Conservation (phyloP, 53 echinoderm and acorn worm species). For the Crossaster papposus region DNA sequence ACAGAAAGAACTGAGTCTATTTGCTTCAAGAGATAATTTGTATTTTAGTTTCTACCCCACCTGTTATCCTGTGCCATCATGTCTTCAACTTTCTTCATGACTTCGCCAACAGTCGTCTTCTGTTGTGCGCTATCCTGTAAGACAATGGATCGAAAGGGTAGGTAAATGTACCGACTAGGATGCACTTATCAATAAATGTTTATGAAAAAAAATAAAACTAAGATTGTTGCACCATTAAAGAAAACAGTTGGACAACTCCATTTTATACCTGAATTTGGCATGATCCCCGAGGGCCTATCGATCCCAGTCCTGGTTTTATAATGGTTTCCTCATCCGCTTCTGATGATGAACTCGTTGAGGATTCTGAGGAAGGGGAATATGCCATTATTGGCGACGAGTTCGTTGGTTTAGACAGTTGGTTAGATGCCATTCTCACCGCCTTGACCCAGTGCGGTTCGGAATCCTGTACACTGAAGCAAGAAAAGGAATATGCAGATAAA, state of each 20-base stretch:
- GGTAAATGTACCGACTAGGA: too few relatives aligned
- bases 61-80: slow-evolving; percentile 14
- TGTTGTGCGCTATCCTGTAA: neutral
- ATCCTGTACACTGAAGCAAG: too few relatives aligned
- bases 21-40: neutral
- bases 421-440: neutral
- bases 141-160: neutral
- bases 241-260: too few relatives aligned
- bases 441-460: too few relatives aligned
- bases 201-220: too few relatives aligned
- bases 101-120: neutral
- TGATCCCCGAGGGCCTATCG: too few relatives aligned
- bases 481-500: too few relatives aligned
- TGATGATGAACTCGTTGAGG: neutral
- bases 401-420: neutral
- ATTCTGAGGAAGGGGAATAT: neutral
- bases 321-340: neutral
- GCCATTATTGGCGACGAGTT: neutral
- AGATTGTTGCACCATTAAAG: too few relatives aligned
- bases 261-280: too few relatives aligned
- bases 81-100: slow-evolving; percentile 17
- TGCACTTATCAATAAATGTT: too few relatives aligned
- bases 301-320: neutral
- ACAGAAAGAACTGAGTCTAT: neutral
- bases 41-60: neutral